Conservation (phyloP, 2,797 vertebrate genomes). For the Acanthornis magna region DNA sequence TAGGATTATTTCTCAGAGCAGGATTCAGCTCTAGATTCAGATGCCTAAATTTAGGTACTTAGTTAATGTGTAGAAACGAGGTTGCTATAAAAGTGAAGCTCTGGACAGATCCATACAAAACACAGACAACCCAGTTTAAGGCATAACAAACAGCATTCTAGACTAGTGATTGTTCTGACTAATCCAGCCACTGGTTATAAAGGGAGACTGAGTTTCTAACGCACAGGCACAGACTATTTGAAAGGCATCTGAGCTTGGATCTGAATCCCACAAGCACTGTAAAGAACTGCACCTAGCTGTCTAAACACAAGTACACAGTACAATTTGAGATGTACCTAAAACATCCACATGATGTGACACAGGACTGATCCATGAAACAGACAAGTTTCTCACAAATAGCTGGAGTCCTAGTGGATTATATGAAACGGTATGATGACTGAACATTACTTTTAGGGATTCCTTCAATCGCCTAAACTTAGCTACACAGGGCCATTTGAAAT, state of each 20-base stretch:
- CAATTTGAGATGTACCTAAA: neutral
- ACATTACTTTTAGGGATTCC: neutral
- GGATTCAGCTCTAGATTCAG: neutral
- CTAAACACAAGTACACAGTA: neutral
- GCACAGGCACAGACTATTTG: neutral
- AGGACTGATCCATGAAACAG: neutral
- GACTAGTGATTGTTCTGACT: neutral
- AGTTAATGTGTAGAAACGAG: neutral
- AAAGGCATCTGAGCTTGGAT: neutral
- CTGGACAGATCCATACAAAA: neutral
- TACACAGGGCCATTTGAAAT: neutral
- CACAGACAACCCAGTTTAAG: neutral
- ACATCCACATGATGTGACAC: neutral
- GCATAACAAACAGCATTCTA: neutral
- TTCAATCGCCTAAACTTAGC: neutral
- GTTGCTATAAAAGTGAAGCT: neutral
- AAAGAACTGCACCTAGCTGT: neutral
- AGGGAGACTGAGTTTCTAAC: neutral
- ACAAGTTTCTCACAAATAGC: neutral
- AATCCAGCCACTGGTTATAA: neutral
- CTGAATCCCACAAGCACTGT: neutral
- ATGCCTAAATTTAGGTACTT: neutral
- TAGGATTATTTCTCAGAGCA: slow-evolving; percentile 5
- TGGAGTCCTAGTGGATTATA: neutral
- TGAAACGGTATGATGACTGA: neutral